phyloP scores from a whole-genome alignment of 1,140 invertebrate genomes.

The Achatina immaculata region DNA sequence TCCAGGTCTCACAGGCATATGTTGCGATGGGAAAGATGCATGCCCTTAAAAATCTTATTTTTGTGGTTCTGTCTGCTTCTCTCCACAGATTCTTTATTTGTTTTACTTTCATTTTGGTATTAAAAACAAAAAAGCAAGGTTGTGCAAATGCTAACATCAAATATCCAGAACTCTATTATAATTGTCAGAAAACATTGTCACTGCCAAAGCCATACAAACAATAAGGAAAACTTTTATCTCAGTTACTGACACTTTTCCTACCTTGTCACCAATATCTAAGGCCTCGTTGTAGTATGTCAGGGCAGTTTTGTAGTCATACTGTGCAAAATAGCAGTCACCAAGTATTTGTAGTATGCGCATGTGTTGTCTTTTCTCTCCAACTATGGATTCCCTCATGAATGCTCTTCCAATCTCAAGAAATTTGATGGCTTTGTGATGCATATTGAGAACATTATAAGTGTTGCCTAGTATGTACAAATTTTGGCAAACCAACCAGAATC shows the following conservation, averaged over 20 bases:
- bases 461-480: slow-evolving; percentile 67
- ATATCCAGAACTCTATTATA: too few species aligned
- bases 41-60: too few species aligned
- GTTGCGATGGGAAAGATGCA: too few species aligned
- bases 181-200: too few species aligned
- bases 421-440: slow-evolving; percentile 65
- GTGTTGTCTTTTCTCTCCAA: slow-evolving; percentile 59
- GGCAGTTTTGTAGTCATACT: slow-evolving; percentile 67
- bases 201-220: too few species aligned
- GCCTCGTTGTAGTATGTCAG: slow-evolving; percentile 66
- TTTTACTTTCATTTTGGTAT: too few species aligned
- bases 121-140: too few species aligned
- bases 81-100: too few species aligned
- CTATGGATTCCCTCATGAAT: slow-evolving; percentile 57
- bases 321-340: slow-evolving; percentile 67
- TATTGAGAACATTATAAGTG: slow-evolving; percentile 64
- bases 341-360: slow-evolving; percentile 66
- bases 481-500: slow-evolving; percentile 67
- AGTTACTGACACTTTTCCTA: slow-evolving; percentile 21
- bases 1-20: too few species aligned
- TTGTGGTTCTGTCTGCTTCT: too few species aligned
- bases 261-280: slow-evolving; percentile 59
- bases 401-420: slow-evolving; percentile 61
- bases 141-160: too few species aligned
- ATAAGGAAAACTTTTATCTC: too few species aligned